Conservation (phyloP, 2,888 invertebrate genomes). For the Isotomurus palustris region DNA sequence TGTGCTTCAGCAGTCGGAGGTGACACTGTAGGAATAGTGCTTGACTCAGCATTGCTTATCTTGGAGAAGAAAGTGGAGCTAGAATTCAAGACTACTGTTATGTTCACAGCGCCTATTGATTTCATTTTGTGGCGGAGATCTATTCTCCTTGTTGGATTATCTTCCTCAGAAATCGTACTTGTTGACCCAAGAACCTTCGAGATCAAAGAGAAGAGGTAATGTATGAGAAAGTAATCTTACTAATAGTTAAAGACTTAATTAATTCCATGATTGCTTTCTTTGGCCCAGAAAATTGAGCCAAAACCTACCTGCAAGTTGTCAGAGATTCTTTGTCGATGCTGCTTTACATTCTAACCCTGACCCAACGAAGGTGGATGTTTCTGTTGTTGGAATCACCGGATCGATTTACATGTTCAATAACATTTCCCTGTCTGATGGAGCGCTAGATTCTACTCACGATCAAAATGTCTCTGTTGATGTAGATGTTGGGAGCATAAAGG, state of each 20-base stretch:
- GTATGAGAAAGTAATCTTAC: background rate
- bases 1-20: constrained; percentile 14
- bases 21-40: constrained; percentile 23
- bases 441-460: constrained; percentile 34
- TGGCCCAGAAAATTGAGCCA: background rate
- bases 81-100: constrained; percentile 3
- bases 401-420: constrained; percentile 21
- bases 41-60: constrained; percentile 25
- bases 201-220: constrained; percentile 15
- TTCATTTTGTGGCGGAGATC: constrained; percentile 42
- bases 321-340: constrained; percentile 30
- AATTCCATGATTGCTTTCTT: background rate
- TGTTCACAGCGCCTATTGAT: constrained; percentile 32
- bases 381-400: constrained; percentile 25
- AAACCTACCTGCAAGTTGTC: background rate
- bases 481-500: constrained; percentile 32
- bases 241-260: background rate
- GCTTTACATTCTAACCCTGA: constrained; percentile 37
- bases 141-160: constrained; percentile 35
- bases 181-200: constrained; percentile 33
- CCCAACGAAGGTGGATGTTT: constrained; percentile 34
- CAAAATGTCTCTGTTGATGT: constrained; percentile 33
- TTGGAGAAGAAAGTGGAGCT: constrained; percentile 26
- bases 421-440: constrained; percentile 28
- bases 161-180: constrained; percentile 32